phyloP scores from a whole-genome alignment of 2,113 vertebrate genomes.

The Cryptotis parvus region DNA sequence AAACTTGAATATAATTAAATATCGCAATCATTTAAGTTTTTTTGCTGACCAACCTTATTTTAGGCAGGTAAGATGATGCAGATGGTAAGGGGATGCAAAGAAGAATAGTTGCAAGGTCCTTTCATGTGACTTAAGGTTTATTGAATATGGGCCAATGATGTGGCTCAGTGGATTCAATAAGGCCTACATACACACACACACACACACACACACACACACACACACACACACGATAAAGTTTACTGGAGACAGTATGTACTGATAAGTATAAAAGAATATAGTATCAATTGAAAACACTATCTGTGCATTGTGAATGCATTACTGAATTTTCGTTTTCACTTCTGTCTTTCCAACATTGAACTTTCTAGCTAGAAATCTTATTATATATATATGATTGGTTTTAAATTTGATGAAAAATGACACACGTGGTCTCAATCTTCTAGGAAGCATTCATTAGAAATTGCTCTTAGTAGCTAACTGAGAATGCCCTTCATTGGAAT shows the following conservation, averaged over 20 bases:
- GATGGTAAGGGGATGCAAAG: background rate
- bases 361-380: conserved; percentile 32
- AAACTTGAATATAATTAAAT: conserved; percentile 60
- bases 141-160: too few species aligned
- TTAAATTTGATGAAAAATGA: conserved; percentile 15
- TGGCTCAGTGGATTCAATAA: too few species aligned
- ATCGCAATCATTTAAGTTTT: conserved; percentile 52
- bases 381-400: conserved; percentile 36
- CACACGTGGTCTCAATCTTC: background rate
- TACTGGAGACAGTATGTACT: conserved; percentile 5
- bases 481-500: background rate
- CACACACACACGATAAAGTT: background rate
- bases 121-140: conserved; percentile 33
- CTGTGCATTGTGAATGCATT: background rate
- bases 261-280: background rate
- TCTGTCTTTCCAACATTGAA: conserved; percentile 16
- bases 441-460: background rate
- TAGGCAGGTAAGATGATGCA: background rate
- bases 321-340: conserved; percentile 29
- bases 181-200: too few species aligned
- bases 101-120: background rate
- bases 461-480: conserved; percentile 4
- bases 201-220: too few species aligned
- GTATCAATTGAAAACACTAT: background rate
- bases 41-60: conserved; percentile 23